These are phyloP conservation scores for Dolichallabes microphthalmus DNA, from an alignment of 2,113 vertebrate genomes.

Conservation along the genomic window DNA sequence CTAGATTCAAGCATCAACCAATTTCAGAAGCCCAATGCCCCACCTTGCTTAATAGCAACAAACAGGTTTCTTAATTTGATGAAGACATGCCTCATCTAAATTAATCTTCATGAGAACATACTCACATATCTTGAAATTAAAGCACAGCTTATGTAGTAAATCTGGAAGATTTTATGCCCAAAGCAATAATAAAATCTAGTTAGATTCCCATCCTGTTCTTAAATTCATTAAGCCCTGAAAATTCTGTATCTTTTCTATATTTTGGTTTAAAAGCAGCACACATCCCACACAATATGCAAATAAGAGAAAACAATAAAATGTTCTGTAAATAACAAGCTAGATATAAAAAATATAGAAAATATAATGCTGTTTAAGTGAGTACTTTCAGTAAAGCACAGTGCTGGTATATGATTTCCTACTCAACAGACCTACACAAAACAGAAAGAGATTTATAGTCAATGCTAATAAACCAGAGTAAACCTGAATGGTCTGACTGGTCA, in stretches of 20 bases:
- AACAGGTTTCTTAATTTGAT: not conserved
- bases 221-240: not conserved
- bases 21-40: constrained; percentile 53
- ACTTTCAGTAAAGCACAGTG: not conserved
- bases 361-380: not conserved
- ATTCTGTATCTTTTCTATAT: not conserved
- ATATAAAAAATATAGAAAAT: not conserved
- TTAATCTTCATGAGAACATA: not conserved
- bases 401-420: not conserved
- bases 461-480: not conserved
- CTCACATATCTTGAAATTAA: not conserved
- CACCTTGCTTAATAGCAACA: constrained; percentile 36
- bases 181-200: not conserved
- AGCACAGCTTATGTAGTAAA: not conserved
- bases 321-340: not conserved
- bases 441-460: not conserved
- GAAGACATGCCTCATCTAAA: not conserved
- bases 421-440: not conserved
- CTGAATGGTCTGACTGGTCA: not conserved
- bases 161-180: not conserved
- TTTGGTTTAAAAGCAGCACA: constrained; percentile 18
- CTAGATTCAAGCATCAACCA: constrained; percentile 63
- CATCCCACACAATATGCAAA: constrained; percentile 38
- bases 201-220: not conserved
- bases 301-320: not conserved